Evolutionary conservation across 2,113 vertebrate genomes (phyloP), one percentile per base, ranked within the genome.

Genomic region (Lophius piscatorius): DNA sequence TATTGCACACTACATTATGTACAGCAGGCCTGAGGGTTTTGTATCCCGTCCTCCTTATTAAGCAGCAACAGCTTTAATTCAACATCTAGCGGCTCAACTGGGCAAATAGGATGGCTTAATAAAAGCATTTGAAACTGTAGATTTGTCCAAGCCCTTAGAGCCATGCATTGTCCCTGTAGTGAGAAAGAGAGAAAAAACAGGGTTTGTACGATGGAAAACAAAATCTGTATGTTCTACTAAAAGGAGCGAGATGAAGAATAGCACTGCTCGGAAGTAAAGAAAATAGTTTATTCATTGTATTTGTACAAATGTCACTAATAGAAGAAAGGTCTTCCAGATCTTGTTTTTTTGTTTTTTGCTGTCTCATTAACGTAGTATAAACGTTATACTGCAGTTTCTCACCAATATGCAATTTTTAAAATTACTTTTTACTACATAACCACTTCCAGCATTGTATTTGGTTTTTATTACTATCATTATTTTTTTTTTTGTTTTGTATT

Each of bases 31-130:
- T 38, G 0, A 4, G 56, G 71, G 35, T 44, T 67, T n/a, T 73
- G 63, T 62, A 11, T 67, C 63, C 75, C 63, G 47, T 51, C 57
- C 47, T 70, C 59, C 51, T 56, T 70, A 70, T 73, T 57, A 79
- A 73, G 71, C 76, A 69, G 63, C 47, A 62, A 50, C 60, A 60
- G 74, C 85, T 80, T 85, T 80, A 79, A 81, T 84, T 87, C 69
- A 69, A 76, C 68, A 77, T 76, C 81, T 84, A 63, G 45, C 58
- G 77, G 81, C 82, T 73, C 78, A 84, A 67, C 75, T 70, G 77
- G 66, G 63, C 72, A 85, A 81, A 87, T 84, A 66, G 81, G 64
- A 68, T 58, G 16, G 66, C 69, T 81, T 72, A 84, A 63, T 82
- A 68, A 73, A 86, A 70, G 40, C 59, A 76, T 80, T 76, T 77